Evolutionary conservation across 2,797 vertebrate genomes (phyloP), one percentile per base, ranked within the genome.

Genomic region (Poliocrania exsul): DNA sequence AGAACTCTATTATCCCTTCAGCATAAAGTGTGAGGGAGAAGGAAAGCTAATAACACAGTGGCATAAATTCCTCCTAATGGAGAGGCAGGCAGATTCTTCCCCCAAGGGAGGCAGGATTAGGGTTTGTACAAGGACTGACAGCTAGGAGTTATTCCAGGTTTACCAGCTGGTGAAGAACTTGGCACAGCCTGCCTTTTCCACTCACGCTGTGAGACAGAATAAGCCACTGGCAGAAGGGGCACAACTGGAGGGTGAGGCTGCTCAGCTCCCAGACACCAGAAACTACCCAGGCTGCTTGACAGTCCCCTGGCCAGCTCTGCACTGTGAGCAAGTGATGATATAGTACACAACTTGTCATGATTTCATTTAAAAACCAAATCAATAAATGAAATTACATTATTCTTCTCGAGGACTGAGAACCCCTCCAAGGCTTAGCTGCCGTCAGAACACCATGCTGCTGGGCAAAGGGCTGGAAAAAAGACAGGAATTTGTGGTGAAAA

Each of bases 261-360:
- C 7, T 2, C 2, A 44, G 47, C 29, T 57, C 38, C 71, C 35
- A 6, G 25, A 9, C 25, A 46, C n/a, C 25, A 54, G 28, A 28
- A 50, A 49, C 10, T 21, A 3, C 8, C 29, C 29, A 14, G 35
- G 28, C 26, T 89, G 21, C 64, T 33, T 16, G 17, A 11, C 24
- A n/a, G 33, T 5, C 15, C 44, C 24, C 37, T 29, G 54, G 54
- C 16, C 66, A 81, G 19, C 28, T 23, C 58, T 6, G 4, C 4
- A 0, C 42, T 19, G 47, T 57, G 49, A 70, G 10, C 8, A 8
- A 46, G 53, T 3, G 35, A 28, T 25, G 19, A 44, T 8, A 31
- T 29, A 54, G 8, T 1, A 1, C 6, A 0, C 19, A 56, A 4
- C 7, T 49, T 17, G 16, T 49, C 15, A 4, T 4, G 4, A 69